Conservation (phyloP, 2,888 invertebrate genomes). For the Lingula anatina region DNA sequence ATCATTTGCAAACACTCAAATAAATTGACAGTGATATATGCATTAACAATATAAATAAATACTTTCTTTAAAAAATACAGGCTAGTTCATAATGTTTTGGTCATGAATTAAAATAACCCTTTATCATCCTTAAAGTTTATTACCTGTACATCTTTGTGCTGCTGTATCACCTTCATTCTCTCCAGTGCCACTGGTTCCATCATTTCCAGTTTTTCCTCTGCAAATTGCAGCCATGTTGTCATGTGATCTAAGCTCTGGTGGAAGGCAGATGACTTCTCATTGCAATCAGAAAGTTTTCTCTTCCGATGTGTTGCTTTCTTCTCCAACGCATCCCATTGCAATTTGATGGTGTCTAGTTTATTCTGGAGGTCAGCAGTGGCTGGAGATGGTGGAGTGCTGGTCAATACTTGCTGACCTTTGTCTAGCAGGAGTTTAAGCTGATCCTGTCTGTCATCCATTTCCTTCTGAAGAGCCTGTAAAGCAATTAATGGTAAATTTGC, state of each 20-base stretch:
- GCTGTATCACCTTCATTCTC: too few relatives aligned
- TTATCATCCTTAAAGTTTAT: too few relatives aligned
- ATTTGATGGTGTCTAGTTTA: slow-evolving; percentile 82
- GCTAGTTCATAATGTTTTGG: too few relatives aligned
- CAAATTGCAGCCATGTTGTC: slow-evolving; percentile 70
- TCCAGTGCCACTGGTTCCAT: too few relatives aligned
- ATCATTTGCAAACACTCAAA: too few relatives aligned
- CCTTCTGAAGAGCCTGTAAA: slow-evolving; percentile 33
- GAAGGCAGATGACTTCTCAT: slow-evolving; percentile 68
- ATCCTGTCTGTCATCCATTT: slow-evolving; percentile 29
- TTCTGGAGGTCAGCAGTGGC: slow-evolving; percentile 61
- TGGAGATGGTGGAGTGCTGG: slow-evolving; percentile 9
- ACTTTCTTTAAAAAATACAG: too few relatives aligned
- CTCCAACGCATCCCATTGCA: slow-evolving; percentile 86
- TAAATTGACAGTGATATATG: too few relatives aligned
- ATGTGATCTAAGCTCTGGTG: slow-evolving; percentile 70
- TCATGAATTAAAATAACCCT: too few relatives aligned
- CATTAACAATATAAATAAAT: too few relatives aligned
- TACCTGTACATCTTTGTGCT: too few relatives aligned
- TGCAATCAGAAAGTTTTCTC: slow-evolving; percentile 54
- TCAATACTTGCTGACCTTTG: slow-evolving; percentile 70
- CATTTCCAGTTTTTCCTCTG: slow-evolving; percentile 81
- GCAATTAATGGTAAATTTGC: not conserved
- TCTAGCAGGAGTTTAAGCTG: slow-evolving; percentile 64
- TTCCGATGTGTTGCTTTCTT: slow-evolving; percentile 74